A percentile compares a stretch with the other conserved stretches of the same genome.
phyloP scores from a whole-genome alignment of 1,140 invertebrate genomes.

The Drosophila eugracilis region DNA sequence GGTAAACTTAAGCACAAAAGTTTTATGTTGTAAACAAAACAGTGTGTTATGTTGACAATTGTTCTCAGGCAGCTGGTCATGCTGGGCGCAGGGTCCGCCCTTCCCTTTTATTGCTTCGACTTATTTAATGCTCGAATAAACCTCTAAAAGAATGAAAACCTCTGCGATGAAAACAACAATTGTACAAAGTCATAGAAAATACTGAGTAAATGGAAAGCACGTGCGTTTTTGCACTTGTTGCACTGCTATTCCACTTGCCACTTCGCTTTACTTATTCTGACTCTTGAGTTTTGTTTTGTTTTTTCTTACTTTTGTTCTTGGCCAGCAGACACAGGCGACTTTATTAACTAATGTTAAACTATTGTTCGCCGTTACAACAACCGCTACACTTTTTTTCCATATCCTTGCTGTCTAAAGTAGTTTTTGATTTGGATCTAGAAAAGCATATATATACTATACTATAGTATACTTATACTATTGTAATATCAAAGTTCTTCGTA shows the following conservation, averaged over 20 bases:
- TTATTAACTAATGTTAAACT: constrained; percentile 79
- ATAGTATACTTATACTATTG: too few species aligned
- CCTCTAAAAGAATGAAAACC: constrained; percentile 51
- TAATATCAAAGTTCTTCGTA: too few species aligned
- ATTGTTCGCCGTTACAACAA: constrained; percentile 69
- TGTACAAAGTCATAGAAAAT: constrained; percentile 71
- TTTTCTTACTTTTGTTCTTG: constrained; percentile 61
- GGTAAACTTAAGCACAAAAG: constrained; percentile 66
- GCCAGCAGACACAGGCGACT: constrained; percentile 63
- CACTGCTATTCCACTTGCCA: constrained; percentile 24
- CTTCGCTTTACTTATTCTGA: constrained; percentile 38
- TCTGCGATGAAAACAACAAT: constrained; percentile 51
- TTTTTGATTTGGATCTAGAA: not conserved
- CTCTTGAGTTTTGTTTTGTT: constrained; percentile 23
- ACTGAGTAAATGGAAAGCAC: constrained; percentile 77
- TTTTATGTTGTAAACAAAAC: constrained; percentile 68
- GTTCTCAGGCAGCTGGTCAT: constrained; percentile 52
- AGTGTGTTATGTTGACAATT: constrained; percentile 76
- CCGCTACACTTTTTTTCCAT: constrained; percentile 70
- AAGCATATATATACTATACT: too few species aligned
- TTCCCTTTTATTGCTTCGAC: constrained; percentile 46
- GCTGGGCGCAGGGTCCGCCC: not conserved
- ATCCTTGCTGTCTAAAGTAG: constrained; percentile 7
- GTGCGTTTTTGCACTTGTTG: constrained; percentile 75
- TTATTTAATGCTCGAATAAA: constrained; percentile 80